Evolutionary conservation across 2,797 vertebrate species (phyloP).

Genomic region (Acipenser oxyrinchus): DNA sequence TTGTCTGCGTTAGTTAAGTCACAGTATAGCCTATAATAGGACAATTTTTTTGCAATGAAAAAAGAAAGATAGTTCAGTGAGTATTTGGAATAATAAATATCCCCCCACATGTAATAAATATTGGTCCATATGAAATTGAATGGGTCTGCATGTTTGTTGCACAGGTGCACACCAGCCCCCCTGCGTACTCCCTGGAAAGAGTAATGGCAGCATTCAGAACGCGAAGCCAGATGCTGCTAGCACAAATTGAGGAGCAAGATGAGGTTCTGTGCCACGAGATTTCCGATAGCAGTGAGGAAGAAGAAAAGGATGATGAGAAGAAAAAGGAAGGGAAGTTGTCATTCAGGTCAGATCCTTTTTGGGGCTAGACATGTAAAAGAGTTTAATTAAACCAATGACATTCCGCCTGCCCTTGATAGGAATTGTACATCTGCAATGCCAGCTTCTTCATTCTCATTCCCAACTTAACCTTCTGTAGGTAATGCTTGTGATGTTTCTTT

Average conservation of each 20-base stretch:
- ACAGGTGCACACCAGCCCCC: slow-evolving; percentile 62
- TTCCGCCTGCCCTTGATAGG: too few species aligned
- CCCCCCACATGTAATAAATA: too few species aligned
- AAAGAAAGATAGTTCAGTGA: too few species aligned
- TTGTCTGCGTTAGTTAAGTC: too few species aligned
- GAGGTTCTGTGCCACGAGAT: slow-evolving; percentile 61
- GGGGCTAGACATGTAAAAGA: background rate
- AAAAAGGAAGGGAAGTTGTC: slow-evolving; percentile 33
- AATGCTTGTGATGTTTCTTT: too few species aligned
- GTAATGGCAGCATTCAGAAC: slow-evolving; percentile 74
- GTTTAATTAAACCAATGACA: background rate
- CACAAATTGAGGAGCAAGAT: slow-evolving; percentile 73
- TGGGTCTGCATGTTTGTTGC: background rate
- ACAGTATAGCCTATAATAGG: too few species aligned
- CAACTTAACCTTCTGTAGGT: too few species aligned
- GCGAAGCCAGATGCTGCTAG: slow-evolving; percentile 65
- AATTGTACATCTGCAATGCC: too few species aligned
- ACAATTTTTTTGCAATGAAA: too few species aligned
- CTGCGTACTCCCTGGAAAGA: slow-evolving; percentile 59
- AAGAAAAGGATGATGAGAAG: slow-evolving; percentile 23
- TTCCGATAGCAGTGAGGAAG: slow-evolving; percentile 53
- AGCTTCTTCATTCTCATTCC: background rate
- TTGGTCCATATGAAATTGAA: too few species aligned
- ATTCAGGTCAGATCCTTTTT: slow-evolving; percentile 51
- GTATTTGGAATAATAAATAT: too few species aligned